Evolutionary conservation across 2,113 vertebrate genomes (phyloP).

Genomic region (Motacilla tschutschensis): DNA sequence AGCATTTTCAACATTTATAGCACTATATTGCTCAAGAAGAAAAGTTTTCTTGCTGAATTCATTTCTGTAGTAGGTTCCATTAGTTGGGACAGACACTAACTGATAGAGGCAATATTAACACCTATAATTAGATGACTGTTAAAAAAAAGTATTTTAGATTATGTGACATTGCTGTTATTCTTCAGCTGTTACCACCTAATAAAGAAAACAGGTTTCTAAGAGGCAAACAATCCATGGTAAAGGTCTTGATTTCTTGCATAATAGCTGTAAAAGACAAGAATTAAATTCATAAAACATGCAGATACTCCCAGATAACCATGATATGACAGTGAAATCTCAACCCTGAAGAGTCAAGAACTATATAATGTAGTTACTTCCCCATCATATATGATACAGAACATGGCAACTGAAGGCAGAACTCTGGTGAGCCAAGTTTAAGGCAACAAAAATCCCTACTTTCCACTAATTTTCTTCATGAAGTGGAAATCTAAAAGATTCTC

Average conservation of each 20-base stretch:
- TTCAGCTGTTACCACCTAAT: background rate
- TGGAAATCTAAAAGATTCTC: background rate
- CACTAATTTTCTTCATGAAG: background rate
- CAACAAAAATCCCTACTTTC: background rate
- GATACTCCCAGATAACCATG: background rate
- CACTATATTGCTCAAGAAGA: background rate
- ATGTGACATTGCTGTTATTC: background rate
- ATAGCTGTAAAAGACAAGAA: background rate
- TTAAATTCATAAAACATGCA: background rate
- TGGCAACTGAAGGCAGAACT: background rate
- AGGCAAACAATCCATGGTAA: background rate
- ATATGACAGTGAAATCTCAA: background rate
- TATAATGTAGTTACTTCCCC: background rate
- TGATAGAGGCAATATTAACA: background rate
- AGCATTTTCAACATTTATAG: background rate
- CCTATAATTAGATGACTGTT: background rate
- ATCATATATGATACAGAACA: background rate
- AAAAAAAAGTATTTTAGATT: background rate
- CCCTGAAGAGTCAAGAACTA: background rate
- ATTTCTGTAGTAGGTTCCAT: background rate
- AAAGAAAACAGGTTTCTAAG: background rate
- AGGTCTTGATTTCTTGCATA: background rate
- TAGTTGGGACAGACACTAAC: background rate
- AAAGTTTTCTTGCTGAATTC: background rate
- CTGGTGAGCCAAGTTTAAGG: background rate